Evolutionary conservation across 2,797 vertebrate genomes (phyloP).

Genomic region (Sebastes variabilis): DNA sequence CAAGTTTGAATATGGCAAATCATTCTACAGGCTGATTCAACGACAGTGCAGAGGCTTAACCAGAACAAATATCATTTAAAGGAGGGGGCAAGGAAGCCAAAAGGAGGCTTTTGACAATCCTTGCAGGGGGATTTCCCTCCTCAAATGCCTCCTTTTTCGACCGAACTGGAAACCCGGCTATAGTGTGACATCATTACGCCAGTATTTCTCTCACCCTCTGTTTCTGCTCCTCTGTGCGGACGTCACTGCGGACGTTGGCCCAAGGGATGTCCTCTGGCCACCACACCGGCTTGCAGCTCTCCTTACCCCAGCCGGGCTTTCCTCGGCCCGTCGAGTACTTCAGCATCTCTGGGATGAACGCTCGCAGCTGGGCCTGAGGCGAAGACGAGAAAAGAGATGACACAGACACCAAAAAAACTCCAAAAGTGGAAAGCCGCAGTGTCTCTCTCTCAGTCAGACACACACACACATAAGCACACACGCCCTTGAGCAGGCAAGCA

Average conservation of each 20-base stretch:
- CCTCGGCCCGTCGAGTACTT: conserved; percentile 98
- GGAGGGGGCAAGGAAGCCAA: not conserved
- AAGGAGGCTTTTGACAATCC: no score
- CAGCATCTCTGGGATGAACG: conserved; percentile 99
- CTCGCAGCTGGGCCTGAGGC: conserved; percentile 93
- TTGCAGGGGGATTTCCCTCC: no score
- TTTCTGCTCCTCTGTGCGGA: conserved; percentile 97
- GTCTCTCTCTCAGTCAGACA: not conserved
- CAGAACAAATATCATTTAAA: not conserved
- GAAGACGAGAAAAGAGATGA: not conserved
- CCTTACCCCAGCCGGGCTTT: conserved; percentile 99
- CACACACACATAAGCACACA: not conserved
- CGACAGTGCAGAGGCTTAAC: not conserved
- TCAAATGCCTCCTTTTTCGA: no score
- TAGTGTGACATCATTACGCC: not conserved
- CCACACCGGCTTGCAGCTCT: conserved; percentile 98
- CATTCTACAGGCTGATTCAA: not conserved
- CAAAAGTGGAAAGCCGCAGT: conserved; percentile 5
- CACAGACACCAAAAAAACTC: conserved; percentile 13
- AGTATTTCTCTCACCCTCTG: conserved; percentile 85
- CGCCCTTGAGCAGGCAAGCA: conserved; percentile 62
- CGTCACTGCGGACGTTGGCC: conserved; percentile 98
- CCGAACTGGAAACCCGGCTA: no score
- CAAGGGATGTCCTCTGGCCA: conserved; percentile 99
- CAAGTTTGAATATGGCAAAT: not conserved